phyloP scores from a whole-genome alignment of 2,888 invertebrate genomes.

The Drosophila dives region DNA sequence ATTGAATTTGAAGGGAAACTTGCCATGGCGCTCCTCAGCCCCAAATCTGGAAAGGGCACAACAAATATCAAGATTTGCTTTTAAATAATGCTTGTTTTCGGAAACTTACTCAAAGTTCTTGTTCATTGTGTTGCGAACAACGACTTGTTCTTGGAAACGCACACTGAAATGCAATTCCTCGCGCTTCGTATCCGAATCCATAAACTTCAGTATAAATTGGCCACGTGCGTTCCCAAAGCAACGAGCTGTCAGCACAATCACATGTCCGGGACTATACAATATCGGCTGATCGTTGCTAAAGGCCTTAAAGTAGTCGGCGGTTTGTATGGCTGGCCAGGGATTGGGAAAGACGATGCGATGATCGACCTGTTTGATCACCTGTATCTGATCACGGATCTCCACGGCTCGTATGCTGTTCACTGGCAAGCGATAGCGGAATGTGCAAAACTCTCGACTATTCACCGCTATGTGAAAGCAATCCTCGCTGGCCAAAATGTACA shows the following conservation, averaged over 20 bases:
- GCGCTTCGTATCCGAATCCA: conserved; percentile 83
- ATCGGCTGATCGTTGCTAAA: conserved; percentile 84
- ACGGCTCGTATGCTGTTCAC: conserved; percentile 76
- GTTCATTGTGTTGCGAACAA: conserved; percentile 83
- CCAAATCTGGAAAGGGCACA: conserved; percentile 76
- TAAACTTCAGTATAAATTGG: conserved; percentile 83
- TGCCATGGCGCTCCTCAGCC: conserved; percentile 83
- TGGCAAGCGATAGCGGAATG: conserved; percentile 82
- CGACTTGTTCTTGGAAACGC: conserved; percentile 81
- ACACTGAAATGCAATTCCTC: conserved; percentile 84
- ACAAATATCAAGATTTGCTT: not conserved
- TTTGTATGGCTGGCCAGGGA: conserved; percentile 84
- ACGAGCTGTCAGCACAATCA: conserved; percentile 83
- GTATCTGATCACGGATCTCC: conserved; percentile 83
- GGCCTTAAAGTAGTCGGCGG: conserved; percentile 82
- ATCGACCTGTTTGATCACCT: conserved; percentile 84
- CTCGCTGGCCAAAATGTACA: conserved; percentile 83
- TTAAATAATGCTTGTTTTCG: not conserved
- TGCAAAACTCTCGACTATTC: conserved; percentile 83
- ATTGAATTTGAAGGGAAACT: conserved; percentile 84
- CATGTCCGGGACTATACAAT: conserved; percentile 83
- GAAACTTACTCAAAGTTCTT: conserved; percentile 82
- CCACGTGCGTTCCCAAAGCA: conserved; percentile 84
- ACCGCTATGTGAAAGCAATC: conserved; percentile 84
- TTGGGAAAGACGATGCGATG: conserved; percentile 84